These are phyloP conservation scores for Hypsopygia costalis DNA, from an alignment of 2,888 invertebrate species.

Conservation along the genomic window DNA sequence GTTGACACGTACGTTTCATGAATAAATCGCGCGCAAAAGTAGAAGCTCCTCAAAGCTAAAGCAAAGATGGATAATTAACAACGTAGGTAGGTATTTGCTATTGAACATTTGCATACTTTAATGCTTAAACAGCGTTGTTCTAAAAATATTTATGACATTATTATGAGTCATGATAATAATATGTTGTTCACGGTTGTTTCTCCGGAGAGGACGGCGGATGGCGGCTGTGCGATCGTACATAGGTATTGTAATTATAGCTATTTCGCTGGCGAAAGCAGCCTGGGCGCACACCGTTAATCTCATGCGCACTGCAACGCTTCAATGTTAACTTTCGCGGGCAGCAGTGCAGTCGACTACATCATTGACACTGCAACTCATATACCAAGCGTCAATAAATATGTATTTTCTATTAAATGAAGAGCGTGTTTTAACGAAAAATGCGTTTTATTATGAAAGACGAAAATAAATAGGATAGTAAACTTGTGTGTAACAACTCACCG, in stretches of 20 bases:
- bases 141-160: constrained; percentile 64
- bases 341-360: constrained; percentile 26
- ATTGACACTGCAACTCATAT: no score
- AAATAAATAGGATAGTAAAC: no score
- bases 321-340: constrained; percentile 72
- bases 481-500: no score
- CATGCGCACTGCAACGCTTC: constrained; percentile 45
- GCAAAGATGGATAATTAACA: neutral
- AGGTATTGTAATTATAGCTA: constrained; percentile 27
- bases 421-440: no score
- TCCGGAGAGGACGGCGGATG: constrained; percentile 21
- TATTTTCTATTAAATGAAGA: no score
- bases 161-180: constrained; percentile 41
- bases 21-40: no score
- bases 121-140: constrained; percentile 34
- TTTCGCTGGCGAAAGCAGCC: constrained; percentile 58
- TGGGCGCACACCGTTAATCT: constrained; percentile 51
- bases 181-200: constrained; percentile 30
- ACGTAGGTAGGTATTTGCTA: neutral
- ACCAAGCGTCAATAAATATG: no score
- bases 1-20: no score
- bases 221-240: constrained; percentile 18
- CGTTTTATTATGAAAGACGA: no score
- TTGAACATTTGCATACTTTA: constrained; percentile 4
- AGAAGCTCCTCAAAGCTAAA: neutral